phyloP scores from a whole-genome alignment of 2,113 vertebrate genomes.

The Mugil cephalus region DNA sequence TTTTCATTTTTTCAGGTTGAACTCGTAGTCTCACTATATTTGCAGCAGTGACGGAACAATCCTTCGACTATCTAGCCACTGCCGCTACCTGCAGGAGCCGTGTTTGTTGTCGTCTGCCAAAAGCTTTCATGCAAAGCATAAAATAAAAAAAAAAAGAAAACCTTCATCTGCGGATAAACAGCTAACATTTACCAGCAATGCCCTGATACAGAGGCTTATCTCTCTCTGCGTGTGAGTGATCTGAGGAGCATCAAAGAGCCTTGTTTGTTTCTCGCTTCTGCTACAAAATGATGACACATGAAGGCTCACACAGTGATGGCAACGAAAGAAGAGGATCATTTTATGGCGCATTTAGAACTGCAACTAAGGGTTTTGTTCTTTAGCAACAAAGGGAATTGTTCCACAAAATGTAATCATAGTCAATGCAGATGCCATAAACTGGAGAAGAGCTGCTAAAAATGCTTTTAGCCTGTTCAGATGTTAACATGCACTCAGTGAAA shows the following conservation, averaged over 20 bases:
- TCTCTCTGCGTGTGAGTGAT: conserved; percentile 36
- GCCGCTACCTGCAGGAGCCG: conserved; percentile 35
- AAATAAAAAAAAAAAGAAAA: conserved; percentile 22
- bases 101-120: conserved; percentile 39
- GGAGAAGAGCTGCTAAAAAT: no score
- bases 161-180: conserved; percentile 51
- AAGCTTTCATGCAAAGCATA: conserved; percentile 29
- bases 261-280: neutral
- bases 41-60: neutral
- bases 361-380: neutral
- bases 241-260: conserved; percentile 44
- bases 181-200: conserved; percentile 53
- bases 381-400: neutral
- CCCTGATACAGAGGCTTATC: conserved; percentile 46
- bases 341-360: neutral
- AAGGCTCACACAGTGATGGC: neutral
- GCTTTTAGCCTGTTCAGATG: no score
- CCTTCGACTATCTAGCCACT: conserved; percentile 20
- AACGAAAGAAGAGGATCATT: neutral
- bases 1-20: no score
- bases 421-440: no score
- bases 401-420: no score
- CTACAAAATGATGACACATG: neutral
- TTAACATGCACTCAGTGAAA: no score
- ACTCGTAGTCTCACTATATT: no score